Evolutionary conservation across 2,113 vertebrate species (phyloP), one percentile per base, ranked within the genome.

Genomic region (Puntigrus tetrazona): DNA sequence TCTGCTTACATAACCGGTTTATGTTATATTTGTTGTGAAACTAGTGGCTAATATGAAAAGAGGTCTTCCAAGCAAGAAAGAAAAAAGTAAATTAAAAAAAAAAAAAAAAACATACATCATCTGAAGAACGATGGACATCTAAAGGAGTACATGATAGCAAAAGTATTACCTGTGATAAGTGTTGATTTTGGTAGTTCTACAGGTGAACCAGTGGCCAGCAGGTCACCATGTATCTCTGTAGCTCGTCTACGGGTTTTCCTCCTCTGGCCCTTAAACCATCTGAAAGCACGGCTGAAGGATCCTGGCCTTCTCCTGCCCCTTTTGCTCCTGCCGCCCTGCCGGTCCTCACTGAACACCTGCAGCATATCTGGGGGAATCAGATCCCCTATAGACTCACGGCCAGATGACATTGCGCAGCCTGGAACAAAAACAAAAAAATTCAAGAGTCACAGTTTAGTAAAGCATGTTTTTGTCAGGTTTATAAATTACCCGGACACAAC

Each of bases 331-430:
- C 89, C 94, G 79, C 84, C 76, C 83, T 91, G 91, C 59, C 91
- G 91, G 61, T 94, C 93, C 47, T 93, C 89, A 75, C 91, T 91
- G 84, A 94, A 92, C 47, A 95, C 89, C 86, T 95, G 91, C 9
- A 95, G 95, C 82, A 95, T 90, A 47, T 95, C 94, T 90, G 92
- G 94, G 92, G 96, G 95, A 85, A 95, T 90, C 88, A 91, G 87
- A 7, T 94, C 93, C 82, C 94, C 94, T 5, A 91, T 90, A 0
- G 93, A 93, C 84, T 94, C 94, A 41, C 91, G 92, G 90, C 92
- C 93, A 27, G 81, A 81, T 84, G 93, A 94, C 94, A 93, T 95
- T 75, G 65, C 7, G 41, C 75, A 89, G 70, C 87, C 90, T 93
- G 80, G 11, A 73, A 78, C 41, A 78, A 50, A n/a, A 74, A 47